A percentile compares a stretch with the other conserved stretches of the same genome.
Conservation (phyloP, 2,797 vertebrate genomes). For the Alfaro cultratus region DNA sequence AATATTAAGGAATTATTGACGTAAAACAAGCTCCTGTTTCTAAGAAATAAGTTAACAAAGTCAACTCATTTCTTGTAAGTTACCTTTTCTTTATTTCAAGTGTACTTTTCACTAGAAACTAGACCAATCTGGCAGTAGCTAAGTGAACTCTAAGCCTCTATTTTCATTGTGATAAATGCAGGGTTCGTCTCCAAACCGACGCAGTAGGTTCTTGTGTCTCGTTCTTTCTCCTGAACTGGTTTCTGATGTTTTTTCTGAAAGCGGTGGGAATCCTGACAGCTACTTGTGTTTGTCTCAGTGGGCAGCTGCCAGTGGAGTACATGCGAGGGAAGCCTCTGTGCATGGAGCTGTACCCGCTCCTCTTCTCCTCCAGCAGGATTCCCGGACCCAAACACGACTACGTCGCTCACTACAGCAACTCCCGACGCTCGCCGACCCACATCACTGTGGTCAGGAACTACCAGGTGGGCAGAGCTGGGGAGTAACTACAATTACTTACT, state of each 20-base stretch:
- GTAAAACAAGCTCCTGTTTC: too few relatives aligned
- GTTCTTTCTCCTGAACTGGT: background rate
- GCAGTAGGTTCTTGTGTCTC: background rate
- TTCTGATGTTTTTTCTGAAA: background rate
- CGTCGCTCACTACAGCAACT: constrained; percentile 73
- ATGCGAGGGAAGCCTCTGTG: constrained; percentile 82
- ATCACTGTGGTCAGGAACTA: constrained; percentile 87
- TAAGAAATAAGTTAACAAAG: too few relatives aligned
- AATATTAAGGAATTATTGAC: too few relatives aligned
- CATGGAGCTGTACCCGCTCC: constrained; percentile 83
- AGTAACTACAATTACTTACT: too few relatives aligned
- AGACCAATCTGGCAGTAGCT: background rate
- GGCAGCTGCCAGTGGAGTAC: constrained; percentile 73
- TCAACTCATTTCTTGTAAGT: too few relatives aligned
- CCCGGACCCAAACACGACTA: constrained; percentile 85
- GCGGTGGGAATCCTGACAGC: background rate
- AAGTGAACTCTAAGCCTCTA: background rate
- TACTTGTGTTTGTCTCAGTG: constrained; percentile 52
- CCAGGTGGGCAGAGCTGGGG: constrained; percentile 72
- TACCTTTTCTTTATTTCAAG: too few relatives aligned
- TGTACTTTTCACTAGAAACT: background rate
- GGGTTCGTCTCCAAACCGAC: too few relatives aligned
- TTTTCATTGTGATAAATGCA: background rate
- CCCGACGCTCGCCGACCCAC: constrained; percentile 76
- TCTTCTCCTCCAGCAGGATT: constrained; percentile 87